These are phyloP conservation scores for Pygoscelis adeliae DNA, from an alignment of 2,113 vertebrate species.

Conservation along the genomic window DNA sequence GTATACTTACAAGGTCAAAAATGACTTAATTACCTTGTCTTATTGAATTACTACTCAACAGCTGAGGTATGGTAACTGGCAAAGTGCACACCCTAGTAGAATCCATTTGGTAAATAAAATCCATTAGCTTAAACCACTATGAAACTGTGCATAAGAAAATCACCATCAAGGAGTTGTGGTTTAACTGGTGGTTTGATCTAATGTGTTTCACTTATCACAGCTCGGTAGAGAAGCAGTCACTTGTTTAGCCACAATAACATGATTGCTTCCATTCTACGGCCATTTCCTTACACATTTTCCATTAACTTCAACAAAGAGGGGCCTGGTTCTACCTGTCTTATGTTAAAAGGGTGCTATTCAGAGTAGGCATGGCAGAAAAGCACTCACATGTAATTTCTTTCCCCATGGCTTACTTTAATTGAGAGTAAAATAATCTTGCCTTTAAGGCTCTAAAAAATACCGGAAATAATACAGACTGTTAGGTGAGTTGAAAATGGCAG, in stretches of 20 bases:
- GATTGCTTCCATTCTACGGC: background rate
- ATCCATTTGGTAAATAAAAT: constrained; percentile 43
- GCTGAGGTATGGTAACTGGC: background rate
- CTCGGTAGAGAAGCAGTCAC: background rate
- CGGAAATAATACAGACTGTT: background rate
- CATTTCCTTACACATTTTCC: constrained; percentile 32
- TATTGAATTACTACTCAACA: background rate
- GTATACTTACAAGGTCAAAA: constrained; percentile 15
- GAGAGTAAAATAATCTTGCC: background rate
- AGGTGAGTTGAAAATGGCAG: background rate
- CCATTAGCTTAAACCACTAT: constrained; percentile 51
- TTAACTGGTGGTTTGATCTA: constrained; percentile 39
- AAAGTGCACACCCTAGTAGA: background rate
- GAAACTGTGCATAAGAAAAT: constrained; percentile 19
- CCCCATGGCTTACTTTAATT: background rate
- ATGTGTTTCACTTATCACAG: constrained; percentile 19
- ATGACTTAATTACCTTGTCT: constrained; percentile 21
- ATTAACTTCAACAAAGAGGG: background rate
- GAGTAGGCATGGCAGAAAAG: background rate
- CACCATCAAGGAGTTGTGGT: constrained; percentile 25
- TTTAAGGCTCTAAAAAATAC: background rate
- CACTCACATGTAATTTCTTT: background rate
- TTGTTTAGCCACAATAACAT: constrained; percentile 37
- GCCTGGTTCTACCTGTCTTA: background rate
- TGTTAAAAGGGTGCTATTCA: background rate